These are phyloP conservation scores for Ramphastos sulfuratus DNA, from an alignment of 2,113 vertebrate genomes.

Conservation along the genomic window DNA sequence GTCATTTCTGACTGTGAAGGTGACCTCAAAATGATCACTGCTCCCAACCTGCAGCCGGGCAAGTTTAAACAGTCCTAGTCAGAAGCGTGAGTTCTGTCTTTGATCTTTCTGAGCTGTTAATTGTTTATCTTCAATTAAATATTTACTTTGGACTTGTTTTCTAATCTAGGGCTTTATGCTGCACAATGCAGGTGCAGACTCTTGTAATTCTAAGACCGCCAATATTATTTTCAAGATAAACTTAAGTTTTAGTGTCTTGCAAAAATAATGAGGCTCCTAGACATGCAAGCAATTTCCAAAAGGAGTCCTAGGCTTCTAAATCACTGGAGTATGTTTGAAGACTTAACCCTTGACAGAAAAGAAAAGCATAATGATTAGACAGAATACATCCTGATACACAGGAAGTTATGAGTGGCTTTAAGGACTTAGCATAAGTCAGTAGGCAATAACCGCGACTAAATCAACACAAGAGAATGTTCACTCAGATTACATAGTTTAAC, in stretches of 20 bases:
- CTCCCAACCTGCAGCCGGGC: neutral
- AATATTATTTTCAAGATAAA: neutral
- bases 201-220: neutral
- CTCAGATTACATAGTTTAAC: neutral
- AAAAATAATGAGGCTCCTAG: neutral
- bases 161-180: constrained; percentile 1
- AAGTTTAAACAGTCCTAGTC: constrained; percentile 7
- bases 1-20: neutral
- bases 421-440: constrained; percentile 29
- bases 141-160: constrained; percentile 47
- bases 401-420: neutral
- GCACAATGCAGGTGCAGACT: neutral
- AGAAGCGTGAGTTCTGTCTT: constrained; percentile 3
- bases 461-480: neutral
- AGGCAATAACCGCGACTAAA: neutral
- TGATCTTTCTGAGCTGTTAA: constrained; percentile 13
- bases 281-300: neutral
- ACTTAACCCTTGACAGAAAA: neutral
- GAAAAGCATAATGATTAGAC: neutral
- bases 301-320: neutral
- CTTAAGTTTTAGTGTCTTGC: neutral
- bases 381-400: neutral
- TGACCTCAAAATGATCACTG: neutral
- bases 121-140: constrained; percentile 47
- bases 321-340: neutral